phyloP scores from a whole-genome alignment of 2,888 invertebrate species.

The Drosophila austrosaltans region DNA sequence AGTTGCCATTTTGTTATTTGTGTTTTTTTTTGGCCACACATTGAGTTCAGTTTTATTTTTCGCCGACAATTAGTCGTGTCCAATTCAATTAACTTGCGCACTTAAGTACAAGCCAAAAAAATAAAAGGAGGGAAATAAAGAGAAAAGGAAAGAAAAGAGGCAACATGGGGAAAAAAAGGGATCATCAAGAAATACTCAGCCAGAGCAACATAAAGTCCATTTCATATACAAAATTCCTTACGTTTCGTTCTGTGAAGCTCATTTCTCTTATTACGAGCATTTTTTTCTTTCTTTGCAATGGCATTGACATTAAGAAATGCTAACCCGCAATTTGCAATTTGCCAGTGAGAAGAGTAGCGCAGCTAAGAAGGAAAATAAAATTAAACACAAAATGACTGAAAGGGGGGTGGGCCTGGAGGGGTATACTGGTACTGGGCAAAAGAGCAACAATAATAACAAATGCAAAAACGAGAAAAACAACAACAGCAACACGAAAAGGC shows the following conservation, averaged over 20 bases:
- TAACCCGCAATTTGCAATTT: constrained; percentile 53
- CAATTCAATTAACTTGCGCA: constrained; percentile 52
- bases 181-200: neutral
- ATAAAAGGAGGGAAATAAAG: neutral
- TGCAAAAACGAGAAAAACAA: constrained; percentile 15
- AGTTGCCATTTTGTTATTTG: constrained; percentile 38
- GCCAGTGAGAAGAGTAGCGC: constrained; percentile 28
- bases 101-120: constrained; percentile 35
- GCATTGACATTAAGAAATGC: constrained; percentile 54
- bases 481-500: constrained; percentile 32
- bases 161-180: neutral
- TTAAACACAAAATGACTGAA: constrained; percentile 11
- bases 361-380: constrained; percentile 4
- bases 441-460: constrained; percentile 22
- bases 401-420: neutral
- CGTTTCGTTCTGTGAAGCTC: neutral
- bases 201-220: neutral
- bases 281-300: constrained; percentile 28
- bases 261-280: constrained; percentile 25
- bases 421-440: neutral
- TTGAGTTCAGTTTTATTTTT: constrained; percentile 16
- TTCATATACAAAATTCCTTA: neutral
- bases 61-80: constrained; percentile 42
- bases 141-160: neutral
- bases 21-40: constrained; percentile 36